A percentile compares a stretch with the other conserved stretches of the same genome.
phyloP scores from a whole-genome alignment of 2,113 vertebrate genomes.

The Scytalopus superciliaris region DNA sequence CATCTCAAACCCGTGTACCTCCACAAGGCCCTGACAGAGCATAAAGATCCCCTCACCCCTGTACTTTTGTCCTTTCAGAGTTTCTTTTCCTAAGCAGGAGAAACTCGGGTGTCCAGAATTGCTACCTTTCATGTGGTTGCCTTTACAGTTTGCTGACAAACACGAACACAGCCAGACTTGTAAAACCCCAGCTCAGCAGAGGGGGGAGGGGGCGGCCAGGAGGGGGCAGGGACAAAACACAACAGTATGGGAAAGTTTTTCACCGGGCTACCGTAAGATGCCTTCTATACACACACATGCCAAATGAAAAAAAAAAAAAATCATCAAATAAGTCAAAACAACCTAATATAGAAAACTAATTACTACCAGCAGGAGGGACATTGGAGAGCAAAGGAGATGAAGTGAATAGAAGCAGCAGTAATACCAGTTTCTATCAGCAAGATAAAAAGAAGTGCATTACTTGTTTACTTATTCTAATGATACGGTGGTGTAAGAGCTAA shows the following conservation, averaged over 20 bases:
- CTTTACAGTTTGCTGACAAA: conserved; percentile 6
- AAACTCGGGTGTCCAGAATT: not conserved
- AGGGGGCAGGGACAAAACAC: conserved; percentile 4
- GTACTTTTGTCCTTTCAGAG: not conserved
- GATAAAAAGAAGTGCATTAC: not conserved
- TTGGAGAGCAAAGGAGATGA: conserved; percentile 28
- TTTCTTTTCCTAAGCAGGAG: not conserved
- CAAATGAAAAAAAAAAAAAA: conserved; percentile 32
- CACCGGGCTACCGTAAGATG: not conserved
- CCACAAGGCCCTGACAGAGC: not conserved
- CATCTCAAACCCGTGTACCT: not conserved
- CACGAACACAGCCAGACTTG: not conserved
- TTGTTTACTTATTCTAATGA: conserved; percentile 34
- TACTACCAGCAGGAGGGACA: conserved; percentile 66
- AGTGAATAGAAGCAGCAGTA: conserved; percentile 31
- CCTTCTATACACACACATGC: conserved; percentile 12
- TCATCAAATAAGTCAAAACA: conserved; percentile 61
- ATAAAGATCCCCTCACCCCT: not conserved
- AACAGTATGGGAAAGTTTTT: conserved; percentile 35
- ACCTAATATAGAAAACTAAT: conserved; percentile 65
- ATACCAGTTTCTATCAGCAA: conserved; percentile 20
- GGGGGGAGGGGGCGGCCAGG: not conserved
- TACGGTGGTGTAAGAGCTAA: not conserved
- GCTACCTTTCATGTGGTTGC: not conserved
- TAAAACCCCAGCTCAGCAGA: not conserved